Evolutionary conservation across 2,113 vertebrate species (phyloP), one percentile per base, ranked within the genome.

Genomic region (Sapajus apella): DNA sequence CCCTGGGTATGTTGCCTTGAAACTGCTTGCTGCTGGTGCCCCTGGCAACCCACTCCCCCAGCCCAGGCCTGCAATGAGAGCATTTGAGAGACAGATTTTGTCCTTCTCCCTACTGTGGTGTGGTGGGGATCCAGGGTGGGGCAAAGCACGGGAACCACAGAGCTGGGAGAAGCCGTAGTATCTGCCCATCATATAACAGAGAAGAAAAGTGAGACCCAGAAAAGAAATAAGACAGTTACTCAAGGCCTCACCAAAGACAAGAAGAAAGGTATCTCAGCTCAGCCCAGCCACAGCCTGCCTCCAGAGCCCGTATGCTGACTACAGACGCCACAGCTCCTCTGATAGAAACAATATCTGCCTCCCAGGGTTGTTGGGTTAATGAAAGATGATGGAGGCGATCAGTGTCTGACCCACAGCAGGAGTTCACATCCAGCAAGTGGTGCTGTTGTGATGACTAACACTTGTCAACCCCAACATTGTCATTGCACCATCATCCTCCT

Each of bases 401-500:
- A 0, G 47, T 14, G 47, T 64, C 27, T 64, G 61, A 18, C 3
- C 1, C 25, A 8, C 0, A 6, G n/a, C 30, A n/a, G 55, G 37
- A 0, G 3, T 32, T 27, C 9, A 3, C 14, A 3, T 27, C 16
- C 25, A 4, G 1, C 5, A 13, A 81, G 9, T 1, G 3, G 8
- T 8, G 25, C 56, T 45, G 1, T 10, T 76, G 35, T 32, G 12
- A 17, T 16, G 7, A 52, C 32, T 64, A 5, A 14, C 14, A 20
- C 9, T 37, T 30, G 0, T 64, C 25, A 14, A n/a, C 8, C 18
- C n/a, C 50, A 35, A 23, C 30, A 1, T 3, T 7, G 12, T 64
- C 27, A 32, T 14, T 32, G 27, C 61, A 64, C 61, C 61, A 18
- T 21, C 16, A 2, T 5, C 61, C 30, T 32, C 61, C 12, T 32